phyloP scores from a whole-genome alignment of 2,113 vertebrate genomes.

The Passer domesticus region DNA sequence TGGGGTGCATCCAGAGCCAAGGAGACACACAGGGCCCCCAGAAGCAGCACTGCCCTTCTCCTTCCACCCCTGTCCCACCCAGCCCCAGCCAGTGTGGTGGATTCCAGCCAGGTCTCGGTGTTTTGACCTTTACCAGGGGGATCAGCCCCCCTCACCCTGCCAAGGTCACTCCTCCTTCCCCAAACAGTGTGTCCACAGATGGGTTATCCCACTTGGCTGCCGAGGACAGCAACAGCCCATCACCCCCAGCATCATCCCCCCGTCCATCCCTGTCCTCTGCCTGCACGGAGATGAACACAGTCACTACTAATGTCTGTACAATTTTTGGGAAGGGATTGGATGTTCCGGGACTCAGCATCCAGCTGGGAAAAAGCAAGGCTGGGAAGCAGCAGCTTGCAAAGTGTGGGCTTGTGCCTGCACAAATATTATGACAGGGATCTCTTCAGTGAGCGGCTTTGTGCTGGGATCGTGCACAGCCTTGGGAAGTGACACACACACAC shows the following conservation, averaged over 20 bases:
- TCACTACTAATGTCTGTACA: background rate
- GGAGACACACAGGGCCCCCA: background rate
- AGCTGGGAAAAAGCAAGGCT: slow-evolving; percentile 47
- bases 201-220: background rate
- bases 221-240: background rate
- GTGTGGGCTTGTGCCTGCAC: slow-evolving; percentile 40
- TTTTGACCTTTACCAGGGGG: rapidly evolving
- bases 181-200: background rate
- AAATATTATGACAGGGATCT: slow-evolving; percentile 69
- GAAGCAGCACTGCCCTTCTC: background rate
- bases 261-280: background rate
- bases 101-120: background rate
- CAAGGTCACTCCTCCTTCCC: background rate
- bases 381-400: slow-evolving; percentile 13
- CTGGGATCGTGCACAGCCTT: slow-evolving; percentile 25
- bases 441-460: slow-evolving; percentile 51
- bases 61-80: background rate
- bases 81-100: background rate
- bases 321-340: background rate
- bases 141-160: background rate
- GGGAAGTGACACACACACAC: background rate
- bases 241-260: background rate
- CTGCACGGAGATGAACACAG: background rate
- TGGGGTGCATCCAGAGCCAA: background rate
- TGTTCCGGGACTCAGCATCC: slow-evolving; percentile 14